Conservation (phyloP, 2,888 invertebrate genomes). For the Aphrophora alni region DNA sequence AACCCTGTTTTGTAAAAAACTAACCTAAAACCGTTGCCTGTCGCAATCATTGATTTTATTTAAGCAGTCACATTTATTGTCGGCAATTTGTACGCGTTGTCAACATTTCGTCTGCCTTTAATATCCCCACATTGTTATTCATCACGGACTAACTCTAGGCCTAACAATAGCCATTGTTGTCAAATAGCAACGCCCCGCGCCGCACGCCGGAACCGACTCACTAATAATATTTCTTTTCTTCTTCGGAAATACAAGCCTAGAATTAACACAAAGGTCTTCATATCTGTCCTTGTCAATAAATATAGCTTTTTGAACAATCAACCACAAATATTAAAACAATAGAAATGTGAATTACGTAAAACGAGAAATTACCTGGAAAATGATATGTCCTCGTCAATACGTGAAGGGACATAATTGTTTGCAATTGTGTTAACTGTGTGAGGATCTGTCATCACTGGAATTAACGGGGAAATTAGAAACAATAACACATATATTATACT, state of each 20-base stretch:
- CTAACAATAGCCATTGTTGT: neutral
- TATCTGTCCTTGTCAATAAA: neutral
- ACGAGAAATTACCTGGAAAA: neutral
- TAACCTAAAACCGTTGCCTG: neutral
- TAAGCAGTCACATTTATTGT: neutral
- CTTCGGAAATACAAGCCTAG: neutral
- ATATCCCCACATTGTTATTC: neutral
- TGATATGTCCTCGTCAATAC: neutral
- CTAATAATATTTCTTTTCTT: too few species aligned
- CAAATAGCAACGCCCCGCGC: neutral
- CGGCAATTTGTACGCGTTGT: neutral
- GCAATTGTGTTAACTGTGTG: too few species aligned
- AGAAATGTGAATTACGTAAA: slow-evolving; percentile 9
- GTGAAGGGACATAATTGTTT: neutral
- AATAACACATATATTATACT: too few species aligned
- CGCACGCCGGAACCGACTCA: too few species aligned
- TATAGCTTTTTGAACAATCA: neutral
- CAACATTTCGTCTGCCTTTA: neutral
- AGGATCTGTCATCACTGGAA: too few species aligned
- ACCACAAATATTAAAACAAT: neutral
- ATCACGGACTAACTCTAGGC: neutral
- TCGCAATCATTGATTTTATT: too few species aligned
- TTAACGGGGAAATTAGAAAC: too few species aligned
- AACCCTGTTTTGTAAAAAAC: too few species aligned
- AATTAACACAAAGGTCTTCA: neutral